Percentiles rank a stretch among this genome's conserved stretches.
phyloP scores from a whole-genome alignment of 1,140 invertebrate species.

The Scaptomyza graminum region DNA sequence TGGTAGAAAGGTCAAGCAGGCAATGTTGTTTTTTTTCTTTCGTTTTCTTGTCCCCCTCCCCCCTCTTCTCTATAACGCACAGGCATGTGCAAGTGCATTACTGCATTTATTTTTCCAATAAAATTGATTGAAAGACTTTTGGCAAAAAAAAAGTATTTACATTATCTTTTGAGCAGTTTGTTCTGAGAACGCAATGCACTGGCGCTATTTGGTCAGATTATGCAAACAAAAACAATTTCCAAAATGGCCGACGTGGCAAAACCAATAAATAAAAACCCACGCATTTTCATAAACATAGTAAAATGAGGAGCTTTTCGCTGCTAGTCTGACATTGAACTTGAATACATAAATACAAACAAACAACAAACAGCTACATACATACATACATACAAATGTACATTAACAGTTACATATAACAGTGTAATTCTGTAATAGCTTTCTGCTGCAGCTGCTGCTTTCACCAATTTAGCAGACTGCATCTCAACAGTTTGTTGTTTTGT shows the following conservation, averaged over 20 bases:
- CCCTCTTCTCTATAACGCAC: not conserved
- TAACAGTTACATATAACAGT: slow-evolving; percentile 1
- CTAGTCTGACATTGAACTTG: slow-evolving; percentile 60
- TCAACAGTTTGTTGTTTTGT: slow-evolving; percentile 61
- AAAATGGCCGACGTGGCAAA: slow-evolving; percentile 39
- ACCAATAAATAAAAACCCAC: slow-evolving; percentile 12
- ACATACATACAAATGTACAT: not conserved
- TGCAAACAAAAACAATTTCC: slow-evolving; percentile 27
- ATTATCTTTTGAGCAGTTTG: slow-evolving; percentile 3
- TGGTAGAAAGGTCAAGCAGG: slow-evolving; percentile 60
- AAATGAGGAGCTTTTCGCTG: slow-evolving; percentile 42
- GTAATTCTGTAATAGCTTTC: slow-evolving; percentile 23
- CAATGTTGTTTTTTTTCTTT: slow-evolving; percentile 28
- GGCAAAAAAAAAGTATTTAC: slow-evolving; percentile 8
- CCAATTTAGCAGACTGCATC: slow-evolving; percentile 43
- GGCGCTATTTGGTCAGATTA: slow-evolving; percentile 19
- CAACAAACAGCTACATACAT: not conserved
- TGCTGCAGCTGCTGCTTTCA: slow-evolving; percentile 6
- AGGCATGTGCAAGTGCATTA: slow-evolving; percentile 13
- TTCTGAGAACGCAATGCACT: not conserved
- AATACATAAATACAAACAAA: slow-evolving; percentile 23
- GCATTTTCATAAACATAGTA: slow-evolving; percentile 24
- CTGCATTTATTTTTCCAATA: slow-evolving; percentile 30
- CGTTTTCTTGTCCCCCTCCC: not conserved
- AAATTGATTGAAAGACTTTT: slow-evolving; percentile 50